Conservation (phyloP, 2,888 invertebrate genomes). For the Bibio marci region DNA sequence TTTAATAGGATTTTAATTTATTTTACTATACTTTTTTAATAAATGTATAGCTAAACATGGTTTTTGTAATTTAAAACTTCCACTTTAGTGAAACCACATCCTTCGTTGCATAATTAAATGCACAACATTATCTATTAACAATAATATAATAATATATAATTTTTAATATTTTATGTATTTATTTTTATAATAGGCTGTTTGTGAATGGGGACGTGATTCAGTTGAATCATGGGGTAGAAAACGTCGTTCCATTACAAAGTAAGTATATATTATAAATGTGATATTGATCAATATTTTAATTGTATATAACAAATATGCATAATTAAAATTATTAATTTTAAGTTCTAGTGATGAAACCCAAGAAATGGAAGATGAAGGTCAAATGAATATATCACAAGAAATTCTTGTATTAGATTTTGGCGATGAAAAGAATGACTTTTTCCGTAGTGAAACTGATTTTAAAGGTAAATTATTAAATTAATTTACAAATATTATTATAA, state of each 20-base stretch:
- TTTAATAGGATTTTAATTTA: no score
- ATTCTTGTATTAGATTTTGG: conserved; percentile 85
- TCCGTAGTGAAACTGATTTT: conserved; percentile 57
- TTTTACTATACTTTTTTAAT: no score
- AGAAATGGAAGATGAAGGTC: conserved; percentile 41
- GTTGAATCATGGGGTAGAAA: conserved; percentile 83
- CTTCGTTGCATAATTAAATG: no score
- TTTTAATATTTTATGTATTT: no score
- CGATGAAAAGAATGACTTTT: conserved; percentile 72
- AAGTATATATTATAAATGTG: conserved; percentile 11
- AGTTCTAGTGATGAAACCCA: conserved; percentile 44
- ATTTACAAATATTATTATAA: not conserved
- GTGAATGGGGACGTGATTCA: conserved; percentile 81
- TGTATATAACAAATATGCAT: no score
- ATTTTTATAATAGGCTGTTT: conserved; percentile 77
- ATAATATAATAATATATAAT: no score
- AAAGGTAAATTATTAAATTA: conserved; percentile 36
- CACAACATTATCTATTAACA: no score
- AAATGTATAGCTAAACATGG: no score
- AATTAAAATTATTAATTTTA: no score
- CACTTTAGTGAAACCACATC: no score
- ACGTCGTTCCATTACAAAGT: conserved; percentile 47
- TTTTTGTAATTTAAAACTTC: no score
- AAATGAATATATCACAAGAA: conserved; percentile 89
- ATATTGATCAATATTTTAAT: not conserved